phyloP scores from a whole-genome alignment of 2,888 invertebrate species.

The Hydropsyche betteni region DNA sequence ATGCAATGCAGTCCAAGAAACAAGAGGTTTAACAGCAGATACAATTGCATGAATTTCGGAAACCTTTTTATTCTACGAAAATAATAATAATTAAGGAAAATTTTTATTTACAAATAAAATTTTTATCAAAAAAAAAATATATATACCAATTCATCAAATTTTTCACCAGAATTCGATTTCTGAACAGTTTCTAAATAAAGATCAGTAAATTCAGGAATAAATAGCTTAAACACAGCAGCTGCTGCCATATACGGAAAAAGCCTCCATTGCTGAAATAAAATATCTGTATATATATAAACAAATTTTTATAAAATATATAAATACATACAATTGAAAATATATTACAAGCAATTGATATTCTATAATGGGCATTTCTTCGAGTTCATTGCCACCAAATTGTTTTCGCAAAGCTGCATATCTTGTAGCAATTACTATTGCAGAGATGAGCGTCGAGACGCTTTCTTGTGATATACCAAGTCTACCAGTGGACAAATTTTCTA shows the following conservation, averaged over 20 bases:
- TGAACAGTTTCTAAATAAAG: constrained; percentile 75
- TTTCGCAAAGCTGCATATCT: constrained; percentile 81
- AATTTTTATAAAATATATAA: constrained; percentile 39
- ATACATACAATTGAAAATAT: constrained; percentile 15
- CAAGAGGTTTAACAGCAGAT: constrained; percentile 73
- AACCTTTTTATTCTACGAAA: constrained; percentile 69
- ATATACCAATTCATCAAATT: constrained; percentile 63
- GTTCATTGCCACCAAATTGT: constrained; percentile 72
- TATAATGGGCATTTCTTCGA: constrained; percentile 77
- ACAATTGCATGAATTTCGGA: constrained; percentile 77
- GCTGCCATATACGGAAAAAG: constrained; percentile 80
- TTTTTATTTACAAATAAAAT: not conserved
- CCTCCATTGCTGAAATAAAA: constrained; percentile 76
- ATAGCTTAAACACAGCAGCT: constrained; percentile 72
- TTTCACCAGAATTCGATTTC: constrained; percentile 67
- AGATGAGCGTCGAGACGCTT: constrained; percentile 73
- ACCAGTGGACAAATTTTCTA: constrained; percentile 88
- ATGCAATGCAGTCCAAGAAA: constrained; percentile 80
- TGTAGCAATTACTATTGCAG: constrained; percentile 78
- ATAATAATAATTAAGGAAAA: constrained; percentile 37
- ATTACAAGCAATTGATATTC: constrained; percentile 85
- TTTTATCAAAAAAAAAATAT: not conserved
- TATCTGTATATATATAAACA: constrained; percentile 25
- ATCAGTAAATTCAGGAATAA: constrained; percentile 71
- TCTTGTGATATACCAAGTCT: constrained; percentile 77